Conservation (phyloP, 2,113 vertebrate genomes). For the Aythya baeri region DNA sequence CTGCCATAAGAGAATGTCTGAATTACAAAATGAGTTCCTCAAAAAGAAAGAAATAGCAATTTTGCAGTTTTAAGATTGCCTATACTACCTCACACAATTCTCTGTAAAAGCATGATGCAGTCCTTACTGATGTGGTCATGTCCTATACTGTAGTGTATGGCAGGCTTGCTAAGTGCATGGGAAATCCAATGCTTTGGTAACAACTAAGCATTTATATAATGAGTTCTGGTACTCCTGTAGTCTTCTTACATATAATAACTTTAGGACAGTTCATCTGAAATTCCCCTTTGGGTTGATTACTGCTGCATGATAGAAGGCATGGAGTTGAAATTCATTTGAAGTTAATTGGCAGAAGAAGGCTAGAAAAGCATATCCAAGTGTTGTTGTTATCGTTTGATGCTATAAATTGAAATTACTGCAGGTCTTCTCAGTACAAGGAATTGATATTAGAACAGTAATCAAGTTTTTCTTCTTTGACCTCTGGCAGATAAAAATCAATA, state of each 20-base stretch:
- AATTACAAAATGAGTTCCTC: not conserved
- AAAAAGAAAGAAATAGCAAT: not conserved
- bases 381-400: not conserved
- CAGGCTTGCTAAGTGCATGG: not conserved
- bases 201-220: not conserved
- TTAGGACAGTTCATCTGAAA: not conserved
- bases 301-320: not conserved
- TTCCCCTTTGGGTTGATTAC: not conserved
- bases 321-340: not conserved
- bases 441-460: not conserved
- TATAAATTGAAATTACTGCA: not conserved
- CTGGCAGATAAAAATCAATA: constrained; percentile 28
- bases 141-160: not conserved
- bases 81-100: not conserved
- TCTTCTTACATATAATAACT: not conserved
- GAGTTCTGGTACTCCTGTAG: not conserved
- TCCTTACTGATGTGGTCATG: accelerated
- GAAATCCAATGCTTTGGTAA: not conserved
- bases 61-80: not conserved
- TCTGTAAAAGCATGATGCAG: not conserved
- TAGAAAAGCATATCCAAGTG: not conserved
- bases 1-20: not conserved
- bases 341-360: not conserved
- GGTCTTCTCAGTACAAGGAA: not conserved
- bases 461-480: constrained; percentile 21